Evolutionary conservation across 1,140 invertebrate genomes (phyloP), one percentile per base, ranked within the genome.

Genomic region (Conus ventricosus): DNA sequence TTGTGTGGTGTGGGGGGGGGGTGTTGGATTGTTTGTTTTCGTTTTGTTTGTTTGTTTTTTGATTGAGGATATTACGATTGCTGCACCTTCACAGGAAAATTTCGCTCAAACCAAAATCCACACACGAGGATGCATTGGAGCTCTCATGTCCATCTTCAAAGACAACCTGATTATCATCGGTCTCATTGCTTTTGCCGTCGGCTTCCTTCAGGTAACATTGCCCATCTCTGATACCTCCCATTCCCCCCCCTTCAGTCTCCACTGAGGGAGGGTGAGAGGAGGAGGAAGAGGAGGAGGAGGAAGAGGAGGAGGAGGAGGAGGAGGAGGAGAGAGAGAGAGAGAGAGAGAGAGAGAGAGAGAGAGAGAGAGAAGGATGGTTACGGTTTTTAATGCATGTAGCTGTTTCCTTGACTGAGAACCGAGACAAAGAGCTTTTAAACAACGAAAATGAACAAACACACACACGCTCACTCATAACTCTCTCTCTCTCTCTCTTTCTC

Each of bases 121-220:
- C 88, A 90, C 84, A 80, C 85, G 78, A 23, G 90, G 90, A 27
- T 90, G 90, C 55, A 89, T 90, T 53, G 81, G 86, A 53, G 85
- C 85, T 11, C 82, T 90, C 13, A 88, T 90, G 88, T 60, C 55
- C 27, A 54, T 89, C 23, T 90, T 90, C 80, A 88, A 89, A 75
- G 86, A 90, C 75, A 87, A 90, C 71, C 75, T 90, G 6, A 55
- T 90, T 51, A 63, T 90, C 51, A 89, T 89, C 53, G 90, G 90
- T 57, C 67, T 90, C 53, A 87, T 90, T 53, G 86, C 88, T 5
- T 85, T 90, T 75, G 82, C 53, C 17, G 85, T 89, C 53, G 90
- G 90, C 13, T 89, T 90, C 76, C 39, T 90, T 10, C 88, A 89
- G 88, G 90, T 90, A 67, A 27, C n/a, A 11, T 39, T 20, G 10